Conservation (phyloP, 2,797 vertebrate species). For the Microhierax caerulescens region DNA sequence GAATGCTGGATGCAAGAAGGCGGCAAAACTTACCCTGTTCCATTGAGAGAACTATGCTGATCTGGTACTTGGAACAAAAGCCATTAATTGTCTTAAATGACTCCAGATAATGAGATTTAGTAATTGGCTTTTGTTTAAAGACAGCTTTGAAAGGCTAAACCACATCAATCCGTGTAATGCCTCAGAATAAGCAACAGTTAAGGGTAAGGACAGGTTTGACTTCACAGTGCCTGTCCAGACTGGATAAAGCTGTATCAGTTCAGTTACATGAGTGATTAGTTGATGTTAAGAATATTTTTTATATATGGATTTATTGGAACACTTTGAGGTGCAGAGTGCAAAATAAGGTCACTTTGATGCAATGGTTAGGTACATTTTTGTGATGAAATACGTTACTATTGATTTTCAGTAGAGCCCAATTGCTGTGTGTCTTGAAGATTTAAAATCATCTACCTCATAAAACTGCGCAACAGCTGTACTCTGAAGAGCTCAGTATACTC, state of each 20-base stretch:
- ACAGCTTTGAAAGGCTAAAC: slow-evolving; percentile 69
- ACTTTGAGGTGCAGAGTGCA: background rate
- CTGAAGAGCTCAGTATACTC: background rate
- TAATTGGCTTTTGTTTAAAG: slow-evolving; percentile 73
- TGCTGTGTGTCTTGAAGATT: background rate
- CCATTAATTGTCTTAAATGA: slow-evolving; percentile 58
- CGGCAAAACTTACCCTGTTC: background rate
- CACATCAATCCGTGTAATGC: slow-evolving; percentile 32
- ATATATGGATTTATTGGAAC: background rate
- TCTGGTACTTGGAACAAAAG: slow-evolving; percentile 44
- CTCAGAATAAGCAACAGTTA: background rate
- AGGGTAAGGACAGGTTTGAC: background rate
- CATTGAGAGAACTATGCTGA: background rate
- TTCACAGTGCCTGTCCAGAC: background rate
- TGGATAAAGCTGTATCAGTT: background rate
- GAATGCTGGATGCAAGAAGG: background rate
- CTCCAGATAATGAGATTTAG: slow-evolving; percentile 64
- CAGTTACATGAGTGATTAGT: background rate
- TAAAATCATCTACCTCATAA: background rate
- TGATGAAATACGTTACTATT: background rate
- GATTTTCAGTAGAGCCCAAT: background rate
- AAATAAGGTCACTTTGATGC: background rate
- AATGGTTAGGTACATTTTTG: background rate
- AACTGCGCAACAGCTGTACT: background rate
- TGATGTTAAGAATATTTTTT: background rate